Base-by-base conservation (phyloP, 2,797 vertebrate genomes). In the Rhinella marina region DNA sequence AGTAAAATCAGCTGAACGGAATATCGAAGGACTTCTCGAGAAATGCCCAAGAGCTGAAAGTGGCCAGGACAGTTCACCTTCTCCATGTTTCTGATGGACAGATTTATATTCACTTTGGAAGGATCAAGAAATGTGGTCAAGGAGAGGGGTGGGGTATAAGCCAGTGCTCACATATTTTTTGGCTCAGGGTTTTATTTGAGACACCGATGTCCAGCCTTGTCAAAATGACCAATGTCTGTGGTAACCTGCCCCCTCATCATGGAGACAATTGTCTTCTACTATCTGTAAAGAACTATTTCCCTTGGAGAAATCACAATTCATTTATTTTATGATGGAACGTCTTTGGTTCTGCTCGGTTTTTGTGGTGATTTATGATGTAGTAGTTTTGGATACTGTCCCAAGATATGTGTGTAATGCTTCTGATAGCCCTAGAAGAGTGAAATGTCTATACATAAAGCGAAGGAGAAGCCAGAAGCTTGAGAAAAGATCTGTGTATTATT, bases 351-450 rank as follows among this genome's bases (percentile, higher is more conserved):
- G 72, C 41, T 68, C n/a, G 5, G 17, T 13, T 13, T 50, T 54
- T 54, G 4, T 0, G 11, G 41, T 68, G 81, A 82, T 82, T 82
- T 82, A 82, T 27, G 25, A 82, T 70, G 64, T 54, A 70, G 64
- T 54, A 82, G 48, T 70, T 70, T 54, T 50, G 48, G 62, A 82
- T 56, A 3, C 50, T 70, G 81, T 72, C 41, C 82, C 64, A 73
- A 70, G 64, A 56, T 83, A 70, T 83, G 23, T 57, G 50, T 70
- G 64, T 50, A 70, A 70, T 83, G 81, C 66, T 57, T 7, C 27
- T 32, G 78, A 79, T 77, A 77, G 56, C 27, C 48, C 25, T 52
- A 25, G 25, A 82, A 54, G 27, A 52, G 13, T 25, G 23, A 27
- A 66, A 50, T 7, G 48, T 11, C 27, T 70, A 70, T 29, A 84